Conservation (phyloP, 2,113 vertebrate species). For the Percopsis transmontana region DNA sequence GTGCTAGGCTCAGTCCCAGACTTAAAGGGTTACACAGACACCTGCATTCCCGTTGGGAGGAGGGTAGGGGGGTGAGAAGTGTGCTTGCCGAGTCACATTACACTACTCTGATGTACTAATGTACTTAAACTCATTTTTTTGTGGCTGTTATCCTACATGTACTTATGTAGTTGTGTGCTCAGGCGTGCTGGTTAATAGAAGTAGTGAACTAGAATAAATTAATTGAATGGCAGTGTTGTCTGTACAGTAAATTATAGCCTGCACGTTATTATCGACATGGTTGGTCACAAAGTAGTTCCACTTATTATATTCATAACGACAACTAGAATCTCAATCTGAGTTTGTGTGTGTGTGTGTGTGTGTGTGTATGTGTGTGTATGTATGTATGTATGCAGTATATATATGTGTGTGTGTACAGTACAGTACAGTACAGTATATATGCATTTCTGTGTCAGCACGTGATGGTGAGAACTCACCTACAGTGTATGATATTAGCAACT, state of each 20-base stretch:
- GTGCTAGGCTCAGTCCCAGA: constrained; percentile 64
- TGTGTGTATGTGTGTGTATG: neutral
- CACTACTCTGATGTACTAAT: constrained; percentile 37
- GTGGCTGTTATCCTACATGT: neutral
- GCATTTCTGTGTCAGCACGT: neutral
- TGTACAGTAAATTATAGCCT: constrained; percentile 54
- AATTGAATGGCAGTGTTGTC: constrained; percentile 58
- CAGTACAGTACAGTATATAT: too few relatives aligned
- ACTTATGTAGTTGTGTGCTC: neutral
- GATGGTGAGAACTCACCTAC: too few relatives aligned
- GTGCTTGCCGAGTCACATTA: constrained; percentile 62
- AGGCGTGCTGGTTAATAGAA: neutral
- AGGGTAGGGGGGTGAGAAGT: constrained; percentile 28
- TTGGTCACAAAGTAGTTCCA: constrained; percentile 45
- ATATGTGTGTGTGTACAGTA: neutral
- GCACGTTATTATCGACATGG: constrained; percentile 61
- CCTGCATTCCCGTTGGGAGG: constrained; percentile 65
- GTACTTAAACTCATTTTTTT: constrained; percentile 50
- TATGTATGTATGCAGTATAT: neutral
- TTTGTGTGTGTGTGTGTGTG: too few relatives aligned
- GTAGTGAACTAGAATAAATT: too few relatives aligned
- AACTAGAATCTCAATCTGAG: too few relatives aligned
- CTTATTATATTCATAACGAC: constrained; percentile 38
- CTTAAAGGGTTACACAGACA: constrained; percentile 59
- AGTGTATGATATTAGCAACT: too few relatives aligned